phyloP scores from a whole-genome alignment of 2,797 vertebrate species.

The Luscinia luscinia region DNA sequence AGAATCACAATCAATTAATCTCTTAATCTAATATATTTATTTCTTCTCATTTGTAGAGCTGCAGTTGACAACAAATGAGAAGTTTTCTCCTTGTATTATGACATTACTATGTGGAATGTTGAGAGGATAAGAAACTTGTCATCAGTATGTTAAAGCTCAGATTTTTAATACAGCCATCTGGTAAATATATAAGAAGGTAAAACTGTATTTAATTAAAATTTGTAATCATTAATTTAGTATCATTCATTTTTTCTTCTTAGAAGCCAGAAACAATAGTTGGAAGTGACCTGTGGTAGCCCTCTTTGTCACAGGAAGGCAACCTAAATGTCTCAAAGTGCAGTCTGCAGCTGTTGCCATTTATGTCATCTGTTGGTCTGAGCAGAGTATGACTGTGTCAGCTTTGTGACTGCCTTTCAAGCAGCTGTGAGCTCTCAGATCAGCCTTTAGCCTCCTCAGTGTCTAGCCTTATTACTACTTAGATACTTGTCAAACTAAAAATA shows the following conservation, averaged over 20 bases:
- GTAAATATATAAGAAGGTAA: neutral
- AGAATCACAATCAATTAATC: neutral
- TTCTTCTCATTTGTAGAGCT: neutral
- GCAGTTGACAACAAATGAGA: neutral
- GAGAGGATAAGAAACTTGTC: neutral
- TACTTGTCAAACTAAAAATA: constrained; percentile 1
- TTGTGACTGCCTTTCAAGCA: neutral
- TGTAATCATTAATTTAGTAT: neutral
- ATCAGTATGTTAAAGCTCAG: neutral
- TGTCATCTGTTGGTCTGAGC: neutral
- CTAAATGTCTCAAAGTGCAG: neutral
- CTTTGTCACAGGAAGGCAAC: neutral
- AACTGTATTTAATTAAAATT: neutral
- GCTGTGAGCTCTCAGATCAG: neutral
- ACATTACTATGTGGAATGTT: neutral
- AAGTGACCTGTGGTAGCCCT: neutral
- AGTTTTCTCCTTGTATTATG: neutral
- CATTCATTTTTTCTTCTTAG: neutral
- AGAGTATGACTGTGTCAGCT: neutral
- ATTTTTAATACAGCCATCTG: neutral
- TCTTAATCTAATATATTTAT: neutral
- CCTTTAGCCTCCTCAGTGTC: neutral
- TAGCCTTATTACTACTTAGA: neutral
- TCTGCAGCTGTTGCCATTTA: neutral
- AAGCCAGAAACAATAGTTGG: neutral